A percentile compares a stretch with the other conserved stretches of the same genome.
Conservation (phyloP, 2,113 vertebrate genomes). For the Jacana jacana region DNA sequence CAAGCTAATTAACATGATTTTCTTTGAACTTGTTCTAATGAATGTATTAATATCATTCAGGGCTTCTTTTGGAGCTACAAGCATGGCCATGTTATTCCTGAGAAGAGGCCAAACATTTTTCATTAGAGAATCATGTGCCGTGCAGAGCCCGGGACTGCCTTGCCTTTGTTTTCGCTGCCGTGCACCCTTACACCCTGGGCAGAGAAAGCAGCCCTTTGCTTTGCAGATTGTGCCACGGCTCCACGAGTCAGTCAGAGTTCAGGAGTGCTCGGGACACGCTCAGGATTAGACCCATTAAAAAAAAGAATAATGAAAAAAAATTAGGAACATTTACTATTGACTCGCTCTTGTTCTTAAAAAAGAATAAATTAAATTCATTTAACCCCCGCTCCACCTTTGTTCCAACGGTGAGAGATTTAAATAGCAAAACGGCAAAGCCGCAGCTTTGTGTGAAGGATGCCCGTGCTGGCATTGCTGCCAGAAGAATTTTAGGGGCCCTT, state of each 20-base stretch:
- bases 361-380: background rate
- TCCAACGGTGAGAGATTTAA: background rate
- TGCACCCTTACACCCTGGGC: constrained; percentile 22
- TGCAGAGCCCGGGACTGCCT: constrained; percentile 16
- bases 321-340: background rate
- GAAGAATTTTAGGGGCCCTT: background rate
- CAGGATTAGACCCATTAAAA: background rate
- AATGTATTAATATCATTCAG: constrained; percentile 66
- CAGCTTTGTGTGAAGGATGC: background rate
- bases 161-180: constrained; percentile 41
- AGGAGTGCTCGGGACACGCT: background rate
- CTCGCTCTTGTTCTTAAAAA: background rate
- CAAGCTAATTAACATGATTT: constrained; percentile 71
- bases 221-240: background rate
- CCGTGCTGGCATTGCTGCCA: no score
- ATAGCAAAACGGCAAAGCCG: background rate
- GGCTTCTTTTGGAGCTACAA: constrained; percentile 61
- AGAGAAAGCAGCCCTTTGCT: background rate
- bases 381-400: background rate
- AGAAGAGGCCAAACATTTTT: constrained; percentile 65
- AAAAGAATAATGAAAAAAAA: background rate
- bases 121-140: constrained; percentile 58
- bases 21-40: constrained; percentile 72
- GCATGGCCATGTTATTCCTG: constrained; percentile 68
- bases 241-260: constrained; percentile 2